phyloP scores from a whole-genome alignment of 1,140 invertebrate species.

The Antheraea mylitta region DNA sequence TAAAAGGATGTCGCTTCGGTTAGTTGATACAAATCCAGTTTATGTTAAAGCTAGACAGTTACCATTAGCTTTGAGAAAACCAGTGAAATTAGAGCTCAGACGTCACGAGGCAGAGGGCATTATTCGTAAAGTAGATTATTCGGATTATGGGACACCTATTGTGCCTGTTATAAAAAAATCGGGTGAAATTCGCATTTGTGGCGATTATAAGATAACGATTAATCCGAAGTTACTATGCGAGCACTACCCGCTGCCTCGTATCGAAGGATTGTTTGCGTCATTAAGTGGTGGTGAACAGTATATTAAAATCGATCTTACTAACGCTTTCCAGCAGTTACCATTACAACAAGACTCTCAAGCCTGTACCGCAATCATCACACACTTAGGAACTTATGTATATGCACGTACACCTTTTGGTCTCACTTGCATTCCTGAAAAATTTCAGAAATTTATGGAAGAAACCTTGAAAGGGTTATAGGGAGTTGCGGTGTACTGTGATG shows the following conservation, averaged over 20 bases:
- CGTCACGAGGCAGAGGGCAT: constrained; percentile 22
- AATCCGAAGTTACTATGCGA: constrained; percentile 32
- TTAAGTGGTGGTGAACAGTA: constrained; percentile 37
- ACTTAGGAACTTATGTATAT: too few species aligned
- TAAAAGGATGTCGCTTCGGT: too few species aligned
- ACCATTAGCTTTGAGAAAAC: constrained; percentile 29
- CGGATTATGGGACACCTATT: constrained; percentile 38
- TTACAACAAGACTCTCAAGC: constrained; percentile 31
- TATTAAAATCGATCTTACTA: constrained; percentile 32
- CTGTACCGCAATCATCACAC: too few species aligned
- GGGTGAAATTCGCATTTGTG: constrained; percentile 38
- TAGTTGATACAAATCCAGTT: constrained; percentile 22
- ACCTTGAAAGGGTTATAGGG: too few species aligned
- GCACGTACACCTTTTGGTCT: too few species aligned
- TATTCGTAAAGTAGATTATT: constrained; percentile 30
- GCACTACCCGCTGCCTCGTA: constrained; percentile 38
- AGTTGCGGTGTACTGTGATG: too few species aligned
- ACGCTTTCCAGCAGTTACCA: constrained; percentile 33
- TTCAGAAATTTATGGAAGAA: too few species aligned
- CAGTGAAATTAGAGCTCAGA: constrained; percentile 26
- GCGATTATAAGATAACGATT: constrained; percentile 38
- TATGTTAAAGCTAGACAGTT: constrained; percentile 28
- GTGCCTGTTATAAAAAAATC: constrained; percentile 33
- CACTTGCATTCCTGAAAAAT: too few species aligned
- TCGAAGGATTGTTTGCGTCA: constrained; percentile 44